Conservation (phyloP, 2,888 invertebrate genomes). For the Lycocerus yunnanus region DNA sequence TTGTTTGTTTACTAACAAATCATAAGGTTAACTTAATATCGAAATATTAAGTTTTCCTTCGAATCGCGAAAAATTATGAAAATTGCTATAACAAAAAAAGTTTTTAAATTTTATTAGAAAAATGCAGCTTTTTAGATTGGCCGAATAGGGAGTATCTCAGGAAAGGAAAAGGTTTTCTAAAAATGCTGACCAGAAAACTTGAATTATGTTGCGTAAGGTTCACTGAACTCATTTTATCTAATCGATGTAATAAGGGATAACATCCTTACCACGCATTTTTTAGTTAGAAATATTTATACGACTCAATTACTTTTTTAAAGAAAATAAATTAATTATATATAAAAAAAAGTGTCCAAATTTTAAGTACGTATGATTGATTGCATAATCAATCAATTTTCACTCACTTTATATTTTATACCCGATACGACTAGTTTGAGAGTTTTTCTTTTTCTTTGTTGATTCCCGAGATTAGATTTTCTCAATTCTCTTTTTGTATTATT, state of each 20-base stretch:
- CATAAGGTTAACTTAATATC: constrained; percentile 1
- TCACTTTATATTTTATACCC: neutral
- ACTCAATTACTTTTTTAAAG: neutral
- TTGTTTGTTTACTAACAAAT: neutral
- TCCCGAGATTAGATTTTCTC: neutral
- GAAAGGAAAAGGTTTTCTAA: neutral
- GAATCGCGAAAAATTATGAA: neutral
- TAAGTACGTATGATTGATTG: neutral
- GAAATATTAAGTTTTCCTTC: neutral
- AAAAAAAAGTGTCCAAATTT: neutral
- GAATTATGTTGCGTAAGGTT: constrained; percentile 4
- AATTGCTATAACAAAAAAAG: neutral
- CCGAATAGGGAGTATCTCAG: neutral
- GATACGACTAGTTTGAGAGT: neutral
- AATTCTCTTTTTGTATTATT: neutral
- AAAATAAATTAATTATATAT: neutral
- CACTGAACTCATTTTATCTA: neutral
- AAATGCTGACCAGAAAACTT: constrained; percentile 1
- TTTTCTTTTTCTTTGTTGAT: neutral
- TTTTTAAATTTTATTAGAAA: neutral
- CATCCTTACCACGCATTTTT: neutral
- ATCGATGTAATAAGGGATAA: neutral
- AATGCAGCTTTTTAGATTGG: neutral
- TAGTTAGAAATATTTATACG: neutral
- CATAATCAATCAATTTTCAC: neutral